Conservation (phyloP, 1,140 invertebrate species). For the Thereuonema tuberculata region DNA sequence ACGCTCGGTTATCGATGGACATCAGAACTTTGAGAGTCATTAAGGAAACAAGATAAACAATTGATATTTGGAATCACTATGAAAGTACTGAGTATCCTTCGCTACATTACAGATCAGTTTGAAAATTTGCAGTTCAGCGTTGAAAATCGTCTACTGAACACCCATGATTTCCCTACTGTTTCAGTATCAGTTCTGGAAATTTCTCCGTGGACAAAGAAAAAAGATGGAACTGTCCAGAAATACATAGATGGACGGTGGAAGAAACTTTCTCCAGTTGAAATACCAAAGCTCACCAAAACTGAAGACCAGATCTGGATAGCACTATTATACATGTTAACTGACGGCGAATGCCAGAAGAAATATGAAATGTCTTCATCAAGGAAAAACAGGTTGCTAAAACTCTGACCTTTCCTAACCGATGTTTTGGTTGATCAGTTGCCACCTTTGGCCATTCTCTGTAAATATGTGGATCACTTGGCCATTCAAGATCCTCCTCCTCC, state of each 20-base stretch:
- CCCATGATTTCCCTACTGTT: neutral
- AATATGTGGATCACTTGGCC: neutral
- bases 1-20: too few relatives aligned
- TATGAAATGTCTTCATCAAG: too few relatives aligned
- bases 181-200: neutral
- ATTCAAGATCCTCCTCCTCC: neutral
- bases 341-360: too few relatives aligned
- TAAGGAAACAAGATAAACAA: constrained; percentile 1
- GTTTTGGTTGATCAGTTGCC: neutral
- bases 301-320: too few relatives aligned
- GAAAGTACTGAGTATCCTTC: neutral
- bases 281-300: neutral
- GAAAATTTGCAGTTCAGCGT: neutral
- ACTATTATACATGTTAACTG: too few relatives aligned
- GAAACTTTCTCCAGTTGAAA: neutral
- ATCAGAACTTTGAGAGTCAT: neutral
- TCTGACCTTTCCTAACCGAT: neutral
- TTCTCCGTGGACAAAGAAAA: constrained; percentile 1
- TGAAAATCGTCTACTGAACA: neutral
- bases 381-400: too few relatives aligned
- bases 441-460: neutral
- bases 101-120: constrained; percentile 1
- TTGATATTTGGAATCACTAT: neutral
- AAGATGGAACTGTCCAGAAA: neutral
- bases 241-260: neutral